A percentile compares a stretch with the other conserved stretches of the same genome.
Conservation (phyloP, 2,797 vertebrate species). For the Pseudochirops cupreus region DNA sequence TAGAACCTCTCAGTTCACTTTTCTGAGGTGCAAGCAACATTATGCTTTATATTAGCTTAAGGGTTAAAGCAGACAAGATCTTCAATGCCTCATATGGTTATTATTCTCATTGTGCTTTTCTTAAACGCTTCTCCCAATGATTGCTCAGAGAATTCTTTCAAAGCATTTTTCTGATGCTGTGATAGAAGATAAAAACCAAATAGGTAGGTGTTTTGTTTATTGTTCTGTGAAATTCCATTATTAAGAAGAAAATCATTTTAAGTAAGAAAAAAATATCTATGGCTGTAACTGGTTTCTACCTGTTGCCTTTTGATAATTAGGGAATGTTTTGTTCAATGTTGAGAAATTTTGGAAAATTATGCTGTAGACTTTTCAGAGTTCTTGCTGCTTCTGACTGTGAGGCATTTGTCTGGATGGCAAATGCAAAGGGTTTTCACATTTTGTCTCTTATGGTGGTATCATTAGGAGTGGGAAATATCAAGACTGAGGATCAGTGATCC, state of each 20-base stretch:
- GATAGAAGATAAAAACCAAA: slow-evolving; percentile 72
- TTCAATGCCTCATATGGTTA: slow-evolving; percentile 33
- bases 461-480: neutral
- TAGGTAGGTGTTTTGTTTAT: slow-evolving; percentile 75
- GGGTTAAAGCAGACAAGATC: neutral
- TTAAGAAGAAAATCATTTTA: slow-evolving; percentile 74
- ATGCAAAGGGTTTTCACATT: neutral
- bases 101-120: slow-evolving; percentile 64
- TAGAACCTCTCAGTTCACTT: slow-evolving; percentile 3
- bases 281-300: slow-evolving; percentile 62
- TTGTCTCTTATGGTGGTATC: neutral
- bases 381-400: slow-evolving; percentile 8
- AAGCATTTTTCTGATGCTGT: slow-evolving; percentile 63
- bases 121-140: slow-evolving; percentile 67
- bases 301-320: slow-evolving; percentile 68
- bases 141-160: slow-evolving; percentile 60
- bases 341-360: slow-evolving; percentile 51
- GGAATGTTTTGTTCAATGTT: slow-evolving; percentile 59
- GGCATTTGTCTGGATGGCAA: neutral
- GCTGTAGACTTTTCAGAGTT: slow-evolving; percentile 24
- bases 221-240: slow-evolving; percentile 82
- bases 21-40: neutral
- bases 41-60: slow-evolving; percentile 30
- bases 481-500: neutral
- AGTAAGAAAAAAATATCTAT: slow-evolving; percentile 73